Percentiles rank a stretch among this genome's conserved stretches.
Evolutionary conservation across 2,113 vertebrate species (phyloP).

Genomic region (Anarrhichthys ocellatus): DNA sequence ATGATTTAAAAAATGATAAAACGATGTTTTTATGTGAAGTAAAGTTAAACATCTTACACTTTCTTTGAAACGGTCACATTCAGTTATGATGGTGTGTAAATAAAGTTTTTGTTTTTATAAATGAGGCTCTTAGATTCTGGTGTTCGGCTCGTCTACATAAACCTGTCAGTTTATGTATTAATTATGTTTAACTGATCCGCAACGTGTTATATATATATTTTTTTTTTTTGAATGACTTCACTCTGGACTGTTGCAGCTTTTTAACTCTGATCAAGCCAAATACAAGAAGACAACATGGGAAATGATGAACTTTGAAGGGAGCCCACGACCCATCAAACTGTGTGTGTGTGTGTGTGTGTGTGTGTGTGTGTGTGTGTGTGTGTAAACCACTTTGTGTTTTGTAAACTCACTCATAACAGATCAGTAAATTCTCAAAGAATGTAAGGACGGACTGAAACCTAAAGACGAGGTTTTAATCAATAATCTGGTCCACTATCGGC

Average conservation of each 20-base stretch:
- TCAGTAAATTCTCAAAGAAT: conserved; percentile 11
- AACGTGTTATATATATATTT: too few relatives aligned
- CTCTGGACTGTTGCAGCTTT: conserved; percentile 28
- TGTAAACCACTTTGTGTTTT: conserved; percentile 4
- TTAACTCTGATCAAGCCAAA: conserved; percentile 53
- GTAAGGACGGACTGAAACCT: conserved; percentile 1
- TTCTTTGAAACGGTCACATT: background rate
- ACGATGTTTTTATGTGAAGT: background rate
- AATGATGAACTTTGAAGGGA: conserved; percentile 54
- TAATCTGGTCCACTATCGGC: background rate
- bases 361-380: background rate
- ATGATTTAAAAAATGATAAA: background rate
- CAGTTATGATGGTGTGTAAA: conserved; percentile 7
- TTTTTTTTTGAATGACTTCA: background rate
- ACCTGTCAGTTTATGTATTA: background rate
- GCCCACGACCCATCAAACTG: background rate
- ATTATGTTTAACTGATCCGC: background rate
- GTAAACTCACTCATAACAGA: background rate
- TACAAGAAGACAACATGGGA: conserved; percentile 34
- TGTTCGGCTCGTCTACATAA: background rate
- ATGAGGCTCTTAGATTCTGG: conserved; percentile 4
- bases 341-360: background rate
- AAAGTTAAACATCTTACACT: background rate
- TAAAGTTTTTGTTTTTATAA: conserved; percentile 6
- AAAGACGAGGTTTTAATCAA: conserved; percentile 14